Percentiles rank a stretch among this genome's conserved stretches.
Evolutionary conservation across 1,140 invertebrate species (phyloP).

Genomic region (Drosophila setifemur): DNA sequence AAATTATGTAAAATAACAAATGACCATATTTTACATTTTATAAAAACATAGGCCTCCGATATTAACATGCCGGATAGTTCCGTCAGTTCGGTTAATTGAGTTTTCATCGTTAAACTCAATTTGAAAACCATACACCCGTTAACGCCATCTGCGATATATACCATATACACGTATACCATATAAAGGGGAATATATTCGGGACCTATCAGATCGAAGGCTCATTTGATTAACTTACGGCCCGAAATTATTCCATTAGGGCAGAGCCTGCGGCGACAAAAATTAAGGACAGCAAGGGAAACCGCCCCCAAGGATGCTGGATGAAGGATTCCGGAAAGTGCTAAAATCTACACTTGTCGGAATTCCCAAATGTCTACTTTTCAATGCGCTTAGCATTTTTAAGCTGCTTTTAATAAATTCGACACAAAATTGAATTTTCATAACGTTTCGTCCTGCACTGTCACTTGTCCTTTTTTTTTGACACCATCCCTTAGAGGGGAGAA

Average conservation of each 20-base stretch:
- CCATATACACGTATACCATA: neutral
- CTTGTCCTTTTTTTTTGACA: conserved; percentile 77
- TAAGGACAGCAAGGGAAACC: conserved; percentile 30
- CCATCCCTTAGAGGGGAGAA: conserved; percentile 33
- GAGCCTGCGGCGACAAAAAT: conserved; percentile 61
- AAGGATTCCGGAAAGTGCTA: no score
- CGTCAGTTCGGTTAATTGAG: conserved; percentile 6
- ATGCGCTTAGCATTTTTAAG: conserved; percentile 75
- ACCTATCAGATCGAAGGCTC: conserved; percentile 6
- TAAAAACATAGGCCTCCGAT: no score
- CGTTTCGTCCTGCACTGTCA: conserved; percentile 38
- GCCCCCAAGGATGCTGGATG: conserved; percentile 8
- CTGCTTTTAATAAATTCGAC: conserved; percentile 81
- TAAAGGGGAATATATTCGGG: conserved; percentile 2
- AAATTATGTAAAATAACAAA: no score
- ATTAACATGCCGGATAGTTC: neutral
- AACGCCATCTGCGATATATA: conserved; percentile 41
- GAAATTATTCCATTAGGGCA: conserved; percentile 66
- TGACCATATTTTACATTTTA: no score
- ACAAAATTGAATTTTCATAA: conserved; percentile 82
- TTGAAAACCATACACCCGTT: conserved; percentile 4
- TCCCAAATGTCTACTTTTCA: conserved; percentile 79
- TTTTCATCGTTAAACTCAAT: conserved; percentile 24
- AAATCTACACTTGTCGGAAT: conserved; percentile 66
- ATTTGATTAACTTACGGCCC: conserved; percentile 59